phyloP scores from a whole-genome alignment of 2,888 invertebrate genomes.

The Agrilus mali region DNA sequence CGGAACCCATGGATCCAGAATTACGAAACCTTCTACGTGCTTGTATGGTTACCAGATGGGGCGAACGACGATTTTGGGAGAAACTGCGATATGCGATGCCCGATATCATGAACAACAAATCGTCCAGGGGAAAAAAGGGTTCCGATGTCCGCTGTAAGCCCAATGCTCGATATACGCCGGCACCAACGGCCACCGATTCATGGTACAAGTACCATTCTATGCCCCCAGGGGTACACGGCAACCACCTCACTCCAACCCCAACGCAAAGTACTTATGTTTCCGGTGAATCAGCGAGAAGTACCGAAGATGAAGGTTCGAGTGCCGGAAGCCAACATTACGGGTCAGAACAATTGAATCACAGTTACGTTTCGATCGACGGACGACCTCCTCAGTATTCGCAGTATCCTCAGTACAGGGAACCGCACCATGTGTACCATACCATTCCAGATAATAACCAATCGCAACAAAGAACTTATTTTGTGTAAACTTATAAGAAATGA shows the following conservation, averaged over 20 bases:
- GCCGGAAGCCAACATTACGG: conserved; percentile 48
- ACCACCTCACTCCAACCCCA: conserved; percentile 44
- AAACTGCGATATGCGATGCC: conserved; percentile 65
- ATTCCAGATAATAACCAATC: conserved; percentile 31
- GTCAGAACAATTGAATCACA: conserved; percentile 52
- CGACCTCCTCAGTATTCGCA: conserved; percentile 31
- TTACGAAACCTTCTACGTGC: conserved; percentile 59
- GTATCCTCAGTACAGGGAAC: conserved; percentile 22
- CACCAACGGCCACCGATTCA: conserved; percentile 57
- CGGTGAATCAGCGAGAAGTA: conserved; percentile 39
- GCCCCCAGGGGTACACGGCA: conserved; percentile 39
- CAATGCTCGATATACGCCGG: conserved; percentile 52
- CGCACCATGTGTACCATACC: conserved; percentile 34
- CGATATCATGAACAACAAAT: conserved; percentile 52
- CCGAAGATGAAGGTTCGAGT: conserved; percentile 41
- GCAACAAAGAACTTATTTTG: conserved; percentile 34
- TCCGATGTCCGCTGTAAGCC: conserved; percentile 46
- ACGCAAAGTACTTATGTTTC: conserved; percentile 47
- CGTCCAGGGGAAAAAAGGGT: conserved; percentile 40
- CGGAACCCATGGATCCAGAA: conserved; percentile 62
- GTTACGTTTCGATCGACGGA: conserved; percentile 54
- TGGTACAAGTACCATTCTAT: conserved; percentile 59
- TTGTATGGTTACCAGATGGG: conserved; percentile 59
- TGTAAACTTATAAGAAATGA: conserved; percentile 19
- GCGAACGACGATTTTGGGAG: conserved; percentile 76